phyloP scores from a whole-genome alignment of 2,888 invertebrate species.

The Rhamphomyia laevipes region DNA sequence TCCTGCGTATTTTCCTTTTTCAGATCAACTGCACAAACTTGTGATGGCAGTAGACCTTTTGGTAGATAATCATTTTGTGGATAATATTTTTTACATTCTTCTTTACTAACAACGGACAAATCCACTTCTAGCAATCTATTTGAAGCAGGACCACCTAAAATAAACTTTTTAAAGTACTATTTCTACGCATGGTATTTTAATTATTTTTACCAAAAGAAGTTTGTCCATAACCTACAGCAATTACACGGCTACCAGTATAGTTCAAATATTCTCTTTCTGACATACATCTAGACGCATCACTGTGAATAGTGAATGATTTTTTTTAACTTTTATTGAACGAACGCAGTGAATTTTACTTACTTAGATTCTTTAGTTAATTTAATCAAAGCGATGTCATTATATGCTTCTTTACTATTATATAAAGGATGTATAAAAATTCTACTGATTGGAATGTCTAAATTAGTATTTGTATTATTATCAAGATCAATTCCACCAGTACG shows the following conservation, averaged over 20 bases:
- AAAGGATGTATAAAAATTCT: constrained; percentile 11
- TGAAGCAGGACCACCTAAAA: neutral
- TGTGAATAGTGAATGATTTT: neutral
- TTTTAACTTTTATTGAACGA: neutral
- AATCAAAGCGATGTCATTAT: constrained; percentile 4
- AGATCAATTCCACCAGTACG: constrained; percentile 13
- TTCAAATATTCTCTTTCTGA: too few relatives aligned
- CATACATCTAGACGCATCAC: neutral
- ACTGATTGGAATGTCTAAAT: constrained; percentile 3
- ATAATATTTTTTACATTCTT: neutral
- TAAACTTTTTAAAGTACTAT: neutral
- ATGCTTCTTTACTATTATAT: constrained; percentile 2
- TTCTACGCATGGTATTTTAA: neutral
- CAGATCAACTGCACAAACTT: neutral
- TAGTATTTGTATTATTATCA: constrained; percentile 3
- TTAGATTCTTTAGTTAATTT: neutral
- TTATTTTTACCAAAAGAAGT: neutral
- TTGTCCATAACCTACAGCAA: neutral
- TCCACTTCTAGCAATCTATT: neutral
- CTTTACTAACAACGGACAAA: neutral
- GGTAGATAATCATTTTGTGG: neutral
- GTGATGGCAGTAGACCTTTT: neutral
- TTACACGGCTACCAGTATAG: neutral
- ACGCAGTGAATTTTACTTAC: neutral
- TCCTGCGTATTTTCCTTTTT: neutral